phyloP scores from a whole-genome alignment of 2,113 vertebrate species.

The Vanacampus margaritifer region DNA sequence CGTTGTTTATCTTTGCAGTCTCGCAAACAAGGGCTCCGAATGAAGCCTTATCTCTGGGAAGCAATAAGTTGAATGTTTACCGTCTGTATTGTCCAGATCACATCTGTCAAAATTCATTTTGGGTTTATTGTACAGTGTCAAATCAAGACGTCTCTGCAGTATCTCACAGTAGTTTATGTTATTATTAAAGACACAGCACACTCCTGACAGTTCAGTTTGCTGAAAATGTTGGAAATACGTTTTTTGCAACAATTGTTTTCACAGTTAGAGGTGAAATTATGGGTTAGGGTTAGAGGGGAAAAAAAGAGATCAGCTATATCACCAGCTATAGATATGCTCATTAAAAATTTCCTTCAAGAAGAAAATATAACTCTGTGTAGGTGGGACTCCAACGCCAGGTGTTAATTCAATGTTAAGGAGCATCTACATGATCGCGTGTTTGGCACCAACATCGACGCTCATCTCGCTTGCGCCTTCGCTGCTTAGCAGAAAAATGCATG shows the following conservation, averaged over 20 bases:
- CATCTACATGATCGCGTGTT: slow-evolving; percentile 33
- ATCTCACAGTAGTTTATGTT: not conserved
- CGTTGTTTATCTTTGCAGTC: slow-evolving; percentile 22
- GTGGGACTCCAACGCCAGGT: slow-evolving; percentile 31
- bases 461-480: not conserved
- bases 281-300: too few relatives aligned
- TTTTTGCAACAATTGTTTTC: not conserved
- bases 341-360: slow-evolving; percentile 43
- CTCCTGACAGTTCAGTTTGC: not conserved
- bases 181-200: too few relatives aligned
- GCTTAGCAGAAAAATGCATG: slow-evolving; percentile 2
- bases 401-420: slow-evolving; percentile 42
- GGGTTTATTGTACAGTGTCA: not conserved
- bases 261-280: not conserved
- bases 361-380: slow-evolving; percentile 41
- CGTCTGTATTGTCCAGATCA: slow-evolving; percentile 14
- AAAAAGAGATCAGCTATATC: not conserved
- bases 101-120: slow-evolving; percentile 7
- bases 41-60: slow-evolving; percentile 30
- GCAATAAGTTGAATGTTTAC: slow-evolving; percentile 42
- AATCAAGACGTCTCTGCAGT: not conserved
- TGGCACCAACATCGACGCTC: slow-evolving; percentile 6
- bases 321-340: slow-evolving; percentile 22
- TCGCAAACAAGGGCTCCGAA: slow-evolving; percentile 19
- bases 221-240: not conserved